Base-by-base conservation (phyloP, 2,888 invertebrate species). In the Drosophila recens region DNA sequence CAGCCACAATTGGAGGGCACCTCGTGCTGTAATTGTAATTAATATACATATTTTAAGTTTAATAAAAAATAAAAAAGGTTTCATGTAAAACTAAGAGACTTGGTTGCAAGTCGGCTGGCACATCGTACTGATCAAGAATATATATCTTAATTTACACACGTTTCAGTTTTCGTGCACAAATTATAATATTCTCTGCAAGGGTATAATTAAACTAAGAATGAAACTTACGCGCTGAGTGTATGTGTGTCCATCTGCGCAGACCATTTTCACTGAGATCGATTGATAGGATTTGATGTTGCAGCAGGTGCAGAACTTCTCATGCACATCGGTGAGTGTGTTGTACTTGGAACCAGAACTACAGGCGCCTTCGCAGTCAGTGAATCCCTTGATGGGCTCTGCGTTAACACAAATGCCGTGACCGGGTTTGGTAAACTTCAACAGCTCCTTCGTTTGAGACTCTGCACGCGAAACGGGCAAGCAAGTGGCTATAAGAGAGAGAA, bases 291-390 rank as follows among this genome's bases (percentile, higher is more conserved):
- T 83, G 33, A 94, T 93, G 46, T 91, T 92, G 89, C 95, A 96
- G 83, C 96, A 96, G 67, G 94, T 93, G 90, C 95, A 95, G 65
- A 91, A 87, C 1, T 93, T 91, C 76, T 94, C 94, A 90, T 95
- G 95, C 54, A 90, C 84, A 51, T 94, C 94, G 0, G 94, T 94
- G 75, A 92, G 95, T 94, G 93, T 92, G 86, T 96, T 95, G 78
- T 95, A 96, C n/a, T 94, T 91, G 0, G 96, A 95, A 17, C 95
- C 94, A 0, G 97, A 96, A 74, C 94, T 93, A 84, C 97, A 97
- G 13, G 93, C 90, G 0, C 97, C 97, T 53, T 94, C 93, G 82
- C 97, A 97, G 91, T 96, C 95, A 9, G 94, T 95, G 85, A 97
- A 94, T 5, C 94, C 95, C 4, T 81, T 75, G 17, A 97, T 93